Base-by-base conservation (phyloP, 2,113 vertebrate species). In the Falcunculus frontatus region DNA sequence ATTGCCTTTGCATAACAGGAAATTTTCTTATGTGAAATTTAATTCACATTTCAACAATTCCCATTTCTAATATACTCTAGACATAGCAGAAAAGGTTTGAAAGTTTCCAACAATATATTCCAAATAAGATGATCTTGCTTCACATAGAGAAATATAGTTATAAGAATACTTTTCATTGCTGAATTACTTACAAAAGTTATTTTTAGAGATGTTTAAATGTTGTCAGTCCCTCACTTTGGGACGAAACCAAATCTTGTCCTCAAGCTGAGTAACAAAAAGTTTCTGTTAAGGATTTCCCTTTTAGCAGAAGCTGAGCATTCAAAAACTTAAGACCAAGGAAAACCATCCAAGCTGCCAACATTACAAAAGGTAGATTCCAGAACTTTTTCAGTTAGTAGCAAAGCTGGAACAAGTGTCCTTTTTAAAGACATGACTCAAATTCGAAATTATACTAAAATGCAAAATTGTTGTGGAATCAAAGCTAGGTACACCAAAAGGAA, bases 381-480 rank as follows among this genome's bases (percentile, higher is more conserved):
- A 47, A 60, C n/a, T 26, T 32, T 47, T 42, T 16, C 7, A 44
- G 20, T 35, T 19, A 30, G 9, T 0, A 47, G 12, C 53, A 60
- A 69, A 77, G 13, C 3, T 2, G 60, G 14, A 82, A 82, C 1
- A 0, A 47, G 6, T 4, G 2, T 16, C 20, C 20, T 22, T 73
- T 85, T 49, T 19, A 52, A 79, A 63, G 20, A 4, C 3, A 30
- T 0, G 3, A 33, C 13, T 67, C 11, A 65, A 52, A 49, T 15
- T 46, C 22, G 63, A 33, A 79, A 50, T 10, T 4, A 14, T 13
- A 16, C 21, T 41, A 1, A 67, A 64, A 30, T 1, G 11, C 32
- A 33, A 29, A 81, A 29, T 0, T 33, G 5, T 15, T 13, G 25
- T 57, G 29, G 21, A 76, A 73, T 44, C 49, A 12, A 63, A 69